Evolutionary conservation across 1,140 invertebrate species (phyloP).

Genomic region (Dendroctonus valens): DNA sequence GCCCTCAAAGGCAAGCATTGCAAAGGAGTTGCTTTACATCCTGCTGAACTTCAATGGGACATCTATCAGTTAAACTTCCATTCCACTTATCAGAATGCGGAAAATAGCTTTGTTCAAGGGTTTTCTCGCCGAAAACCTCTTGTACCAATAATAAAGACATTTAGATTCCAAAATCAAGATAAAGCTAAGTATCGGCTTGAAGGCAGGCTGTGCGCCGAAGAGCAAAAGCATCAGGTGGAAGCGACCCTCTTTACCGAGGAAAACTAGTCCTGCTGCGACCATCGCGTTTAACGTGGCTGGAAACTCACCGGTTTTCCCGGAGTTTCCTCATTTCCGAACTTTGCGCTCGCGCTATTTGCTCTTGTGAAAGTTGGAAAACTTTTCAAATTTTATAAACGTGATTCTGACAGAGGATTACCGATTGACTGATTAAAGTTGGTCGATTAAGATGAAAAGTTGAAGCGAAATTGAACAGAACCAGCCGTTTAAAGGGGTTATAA

Average conservation of each 20-base stretch:
- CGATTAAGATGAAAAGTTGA: too few relatives aligned
- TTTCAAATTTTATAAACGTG: conserved; percentile 16
- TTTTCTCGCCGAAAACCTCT: background rate
- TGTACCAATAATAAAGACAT: conserved; percentile 12
- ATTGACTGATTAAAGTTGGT: too few relatives aligned
- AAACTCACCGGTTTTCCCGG: conserved; percentile 1
- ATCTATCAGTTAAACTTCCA: too few relatives aligned
- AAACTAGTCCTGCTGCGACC: conserved; percentile 24
- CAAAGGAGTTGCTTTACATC: too few relatives aligned
- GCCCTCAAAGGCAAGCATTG: too few relatives aligned
- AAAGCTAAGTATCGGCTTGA: conserved; percentile 17
- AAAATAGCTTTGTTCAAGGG: too few relatives aligned
- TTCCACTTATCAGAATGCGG: too few relatives aligned
- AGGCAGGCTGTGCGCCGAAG: conserved; percentile 26
- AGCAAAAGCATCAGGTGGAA: conserved; percentile 29
- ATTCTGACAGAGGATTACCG: background rate
- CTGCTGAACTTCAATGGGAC: too few relatives aligned
- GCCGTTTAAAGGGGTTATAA: too few relatives aligned
- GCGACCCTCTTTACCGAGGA: conserved; percentile 20
- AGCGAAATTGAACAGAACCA: too few relatives aligned
- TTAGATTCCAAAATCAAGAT: conserved; percentile 18
- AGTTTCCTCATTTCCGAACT: background rate
- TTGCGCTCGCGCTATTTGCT: conserved; percentile 21
- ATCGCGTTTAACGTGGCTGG: conserved; percentile 20
- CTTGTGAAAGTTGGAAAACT: conserved; percentile 19